Percentiles rank a stretch among this genome's conserved stretches.
phyloP scores from a whole-genome alignment of 1,140 invertebrate genomes.

The Antheraea mylitta region DNA sequence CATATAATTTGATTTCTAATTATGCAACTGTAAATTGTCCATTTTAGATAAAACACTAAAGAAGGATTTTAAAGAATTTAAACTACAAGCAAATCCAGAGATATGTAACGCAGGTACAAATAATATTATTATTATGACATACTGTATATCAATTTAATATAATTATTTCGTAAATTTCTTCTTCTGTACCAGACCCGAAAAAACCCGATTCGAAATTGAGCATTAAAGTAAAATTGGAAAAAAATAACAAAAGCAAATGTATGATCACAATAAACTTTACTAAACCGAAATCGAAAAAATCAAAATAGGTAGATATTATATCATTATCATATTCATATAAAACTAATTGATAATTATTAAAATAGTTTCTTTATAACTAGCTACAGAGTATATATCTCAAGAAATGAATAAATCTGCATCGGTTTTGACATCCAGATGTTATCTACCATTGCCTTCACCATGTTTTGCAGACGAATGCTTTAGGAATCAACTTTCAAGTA shows the following conservation, averaged over 20 bases:
- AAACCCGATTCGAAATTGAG: constrained; percentile 44
- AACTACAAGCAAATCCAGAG: constrained; percentile 35
- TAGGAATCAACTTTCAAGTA: not conserved
- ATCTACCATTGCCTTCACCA: constrained; percentile 22
- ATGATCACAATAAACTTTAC: constrained; percentile 44
- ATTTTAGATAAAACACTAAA: constrained; percentile 34
- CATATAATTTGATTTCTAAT: not conserved
- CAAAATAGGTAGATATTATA: constrained; percentile 44
- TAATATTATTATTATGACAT: not conserved
- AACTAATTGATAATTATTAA: not conserved
- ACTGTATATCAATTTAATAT: not conserved
- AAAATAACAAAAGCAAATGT: constrained; percentile 37
- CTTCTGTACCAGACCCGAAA: constrained; percentile 30
- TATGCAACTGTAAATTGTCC: not conserved
- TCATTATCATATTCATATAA: constrained; percentile 13
- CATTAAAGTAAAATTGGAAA: constrained; percentile 48
- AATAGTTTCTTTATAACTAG: not conserved
- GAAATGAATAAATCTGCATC: constrained; percentile 29
- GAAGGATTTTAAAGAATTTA: constrained; percentile 35
- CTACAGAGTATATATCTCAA: not conserved
- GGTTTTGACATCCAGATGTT: constrained; percentile 35
- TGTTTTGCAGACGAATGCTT: not conserved
- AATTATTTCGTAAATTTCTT: constrained; percentile 27
- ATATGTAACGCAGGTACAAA: constrained; percentile 37
- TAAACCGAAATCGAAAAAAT: constrained; percentile 42